Evolutionary conservation across 2,113 vertebrate species (phyloP).

Genomic region (Oncorhynchus tshawytscha): DNA sequence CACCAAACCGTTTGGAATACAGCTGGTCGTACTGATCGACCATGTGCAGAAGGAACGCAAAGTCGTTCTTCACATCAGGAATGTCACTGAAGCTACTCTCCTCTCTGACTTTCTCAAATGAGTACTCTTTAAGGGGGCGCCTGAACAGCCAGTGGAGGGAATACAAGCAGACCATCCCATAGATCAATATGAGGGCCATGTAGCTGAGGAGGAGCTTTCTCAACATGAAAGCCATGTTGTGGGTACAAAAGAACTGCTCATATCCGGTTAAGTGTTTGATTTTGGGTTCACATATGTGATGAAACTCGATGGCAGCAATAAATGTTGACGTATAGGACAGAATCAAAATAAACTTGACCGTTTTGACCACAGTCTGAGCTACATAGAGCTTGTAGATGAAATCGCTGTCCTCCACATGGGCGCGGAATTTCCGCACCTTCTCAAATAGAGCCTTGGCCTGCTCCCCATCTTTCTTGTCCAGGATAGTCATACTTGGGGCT

Average conservation of each 20-base stretch:
- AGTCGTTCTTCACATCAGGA: slow-evolving; percentile 97
- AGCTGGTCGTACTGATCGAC: slow-evolving; percentile 96
- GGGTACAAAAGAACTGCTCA: slow-evolving; percentile 84
- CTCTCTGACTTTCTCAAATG: slow-evolving; percentile 95
- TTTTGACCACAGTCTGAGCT: slow-evolving; percentile 92
- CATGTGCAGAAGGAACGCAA: slow-evolving; percentile 97
- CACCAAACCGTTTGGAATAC: slow-evolving; percentile 93
- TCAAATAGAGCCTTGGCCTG: slow-evolving; percentile 90
- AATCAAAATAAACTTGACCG: slow-evolving; percentile 92
- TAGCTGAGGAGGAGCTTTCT: slow-evolving; percentile 93
- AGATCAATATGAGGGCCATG: slow-evolving; percentile 90
- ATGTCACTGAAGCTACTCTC: slow-evolving; percentile 98
- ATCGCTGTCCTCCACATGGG: slow-evolving; percentile 94
- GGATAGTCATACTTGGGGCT: slow-evolving; percentile 91
- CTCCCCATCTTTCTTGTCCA: slow-evolving; percentile 82
- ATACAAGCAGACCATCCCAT: slow-evolving; percentile 92
- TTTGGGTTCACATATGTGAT: slow-evolving; percentile 80
- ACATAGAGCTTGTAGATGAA: slow-evolving; percentile 97
- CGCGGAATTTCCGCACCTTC: slow-evolving; percentile 91
- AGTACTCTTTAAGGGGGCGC: slow-evolving; percentile 93
- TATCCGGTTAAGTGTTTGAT: slow-evolving; percentile 90
- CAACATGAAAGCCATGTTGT: slow-evolving; percentile 97
- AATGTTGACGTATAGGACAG: slow-evolving; percentile 90
- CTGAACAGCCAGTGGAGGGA: slow-evolving; percentile 95
- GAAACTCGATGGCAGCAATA: slow-evolving; percentile 85